Evolutionary conservation across 2,888 invertebrate species (phyloP), one percentile per base, ranked within the genome.

Genomic region (Oeneis ivallda): DNA sequence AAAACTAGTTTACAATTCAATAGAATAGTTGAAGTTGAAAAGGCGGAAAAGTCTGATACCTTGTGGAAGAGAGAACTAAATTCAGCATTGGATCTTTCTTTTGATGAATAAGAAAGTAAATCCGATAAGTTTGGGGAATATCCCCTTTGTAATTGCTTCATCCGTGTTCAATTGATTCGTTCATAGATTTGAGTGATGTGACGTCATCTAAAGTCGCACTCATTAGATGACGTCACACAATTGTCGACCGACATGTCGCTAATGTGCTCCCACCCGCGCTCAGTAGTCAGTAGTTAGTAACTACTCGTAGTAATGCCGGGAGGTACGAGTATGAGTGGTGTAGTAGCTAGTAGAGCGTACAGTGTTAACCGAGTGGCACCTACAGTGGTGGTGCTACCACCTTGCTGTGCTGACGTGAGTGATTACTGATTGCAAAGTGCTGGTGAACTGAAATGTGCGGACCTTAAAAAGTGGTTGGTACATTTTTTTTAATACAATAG

Each of bases 401-500:
- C 17, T 10, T 1, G 39, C 8, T 19, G 19, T 17, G n/a, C 41
- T 11, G 41, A 19, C 19, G 41, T 19, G 8, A 17, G 19, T 19
- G 56, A 19, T 6, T 19, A 6, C 10, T 17, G 39, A 37, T 8
- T 19, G 54, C n/a, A n/a, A n/a, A n/a, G n/a, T 11, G 34, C 26
- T 4, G 34, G 54, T 15, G 53, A 10, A 17, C 41, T 56, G 56
- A 10, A 17, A 56, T 56, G 56, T 56, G n/a, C 10, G 39, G 19
- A 41, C 17, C 41, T 56, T 19, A 2, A 17, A 11, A 56, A 13
- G 3, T 13, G 56, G 56, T 56, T 56, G 56, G 56, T 56, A 56
- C 26, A 8, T 17, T 1, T 39, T 32, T n/a, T n/a, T n/a, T n/a
- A n/a, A n/a, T n/a, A n/a, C n/a, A n/a, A n/a, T n/a, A n/a, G n/a